Evolutionary conservation across 1,140 invertebrate species (phyloP), one percentile per base, ranked within the genome.

Genomic region (Oryctes rhinoceros): DNA sequence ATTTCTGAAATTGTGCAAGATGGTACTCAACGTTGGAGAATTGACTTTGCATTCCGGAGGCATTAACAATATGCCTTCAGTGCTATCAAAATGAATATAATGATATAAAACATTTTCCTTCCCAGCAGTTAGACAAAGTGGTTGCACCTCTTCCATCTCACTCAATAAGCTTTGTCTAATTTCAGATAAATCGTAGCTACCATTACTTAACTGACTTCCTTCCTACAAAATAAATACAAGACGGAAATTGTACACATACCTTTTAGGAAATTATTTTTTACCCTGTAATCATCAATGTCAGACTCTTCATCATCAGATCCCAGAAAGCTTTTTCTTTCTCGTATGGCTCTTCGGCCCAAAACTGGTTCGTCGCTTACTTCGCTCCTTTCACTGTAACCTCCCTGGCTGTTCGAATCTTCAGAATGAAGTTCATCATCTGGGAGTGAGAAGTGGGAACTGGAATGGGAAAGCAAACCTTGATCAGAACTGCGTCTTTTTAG

Each of bases 151-250:
- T 83, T 92, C 92, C 24, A 93, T 91, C 87, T 94, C 93, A 81
- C 91, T 92, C 80, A 94, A 88, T 79, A 95, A 88, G 80, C 91
- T 92, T 82, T 94, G 93, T 18, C 93, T 90, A 79, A 94, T 91
- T 82, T 94, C 93, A 1, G 91, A 91, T 83, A 94, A 88, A 81
- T 94, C 92, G 83, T 92, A 90, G 62, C 88, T 90, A 49, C 90
- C 90, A 47, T 90, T 90, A 47, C 91, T 90, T n/a, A 87, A 85
- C 83, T 92, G 91, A 84, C 92, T 93, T 78, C 91, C 91, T 81
- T 89, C 93, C 93, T 91, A 13, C 78, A 39, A 78, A 37, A 65
- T 62, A 30, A 30, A 81, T 77, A 53, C 35, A 30, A 30, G 24
- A 30, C 24, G 24, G 24, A 30, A 77, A 78, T 44, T 44, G 5